Evolutionary conservation across 2,888 invertebrate genomes (phyloP).

Genomic region (Amaurobius ferox): DNA sequence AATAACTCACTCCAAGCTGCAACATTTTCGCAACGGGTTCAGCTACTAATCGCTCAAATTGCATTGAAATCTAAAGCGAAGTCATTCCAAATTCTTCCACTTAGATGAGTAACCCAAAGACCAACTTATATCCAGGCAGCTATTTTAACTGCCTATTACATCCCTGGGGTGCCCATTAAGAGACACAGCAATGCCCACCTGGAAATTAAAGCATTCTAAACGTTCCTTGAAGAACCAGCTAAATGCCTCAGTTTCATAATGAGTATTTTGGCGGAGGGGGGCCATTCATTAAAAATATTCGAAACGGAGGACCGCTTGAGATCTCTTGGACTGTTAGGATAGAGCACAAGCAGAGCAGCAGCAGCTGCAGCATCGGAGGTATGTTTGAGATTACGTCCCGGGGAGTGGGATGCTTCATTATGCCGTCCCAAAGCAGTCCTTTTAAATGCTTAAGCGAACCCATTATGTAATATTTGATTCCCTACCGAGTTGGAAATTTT

Average conservation of each 20-base stretch:
- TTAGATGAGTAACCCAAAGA: no score
- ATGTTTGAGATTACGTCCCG: neutral
- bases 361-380: neutral
- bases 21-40: no score
- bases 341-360: no score
- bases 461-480: conserved; percentile 43
- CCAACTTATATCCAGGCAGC: no score
- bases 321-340: neutral
- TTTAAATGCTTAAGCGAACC: conserved; percentile 34
- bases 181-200: conserved; percentile 14
- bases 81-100: no score
- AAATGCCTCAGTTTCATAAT: conserved; percentile 44
- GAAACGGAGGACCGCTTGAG: conserved; percentile 5
- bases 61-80: no score
- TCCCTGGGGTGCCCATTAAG: conserved; percentile 36
- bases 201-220: neutral
- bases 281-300: conserved; percentile 26
- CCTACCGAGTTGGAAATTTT: neutral
- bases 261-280: conserved; percentile 11
- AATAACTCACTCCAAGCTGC: no score
- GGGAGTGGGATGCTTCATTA: neutral
- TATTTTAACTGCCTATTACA: neutral
- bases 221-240: conserved; percentile 4
- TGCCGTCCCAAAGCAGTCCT: neutral
- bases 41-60: no score